Percentiles rank a stretch among this genome's conserved stretches.
These are phyloP conservation scores for Acronicta psi DNA, from an alignment of 2,888 invertebrate genomes.

Conservation along the genomic window DNA sequence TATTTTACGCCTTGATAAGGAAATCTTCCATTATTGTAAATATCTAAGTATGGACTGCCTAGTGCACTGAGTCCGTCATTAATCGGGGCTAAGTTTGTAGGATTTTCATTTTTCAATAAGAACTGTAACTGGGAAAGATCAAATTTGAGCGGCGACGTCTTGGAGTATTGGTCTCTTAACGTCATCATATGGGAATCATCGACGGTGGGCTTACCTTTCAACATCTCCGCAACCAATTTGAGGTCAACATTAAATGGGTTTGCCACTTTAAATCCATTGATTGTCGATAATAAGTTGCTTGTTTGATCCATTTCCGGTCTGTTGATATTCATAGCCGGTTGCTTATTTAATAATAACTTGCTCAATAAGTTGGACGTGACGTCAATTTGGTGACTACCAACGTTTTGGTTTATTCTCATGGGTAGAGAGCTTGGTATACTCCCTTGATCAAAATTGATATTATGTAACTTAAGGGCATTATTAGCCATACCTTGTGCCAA, in stretches of 20 bases:
- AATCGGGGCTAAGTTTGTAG: slow-evolving; percentile 62
- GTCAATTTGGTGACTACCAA: slow-evolving; percentile 82
- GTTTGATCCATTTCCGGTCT: slow-evolving; percentile 77
- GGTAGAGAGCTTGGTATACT: slow-evolving; percentile 76
- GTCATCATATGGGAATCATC: slow-evolving; percentile 76
- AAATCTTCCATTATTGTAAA: slow-evolving; percentile 73
- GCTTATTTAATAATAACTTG: slow-evolving; percentile 77
- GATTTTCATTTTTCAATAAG: slow-evolving; percentile 78
- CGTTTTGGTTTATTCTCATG: slow-evolving; percentile 81
- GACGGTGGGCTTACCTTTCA: slow-evolving; percentile 78
- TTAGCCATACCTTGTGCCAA: slow-evolving; percentile 72
- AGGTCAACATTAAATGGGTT: slow-evolving; percentile 87
- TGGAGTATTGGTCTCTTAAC: slow-evolving; percentile 74
- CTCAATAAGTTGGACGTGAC: slow-evolving; percentile 75
- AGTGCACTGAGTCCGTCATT: slow-evolving; percentile 70
- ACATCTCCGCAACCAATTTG: slow-evolving; percentile 83
- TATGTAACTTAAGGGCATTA: slow-evolving; percentile 71
- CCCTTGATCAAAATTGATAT: slow-evolving; percentile 75
- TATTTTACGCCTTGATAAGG: slow-evolving; percentile 84
- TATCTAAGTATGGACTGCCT: slow-evolving; percentile 76
- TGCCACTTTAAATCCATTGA: slow-evolving; percentile 86
- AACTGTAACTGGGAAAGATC: slow-evolving; percentile 80
- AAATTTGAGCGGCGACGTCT: slow-evolving; percentile 73
- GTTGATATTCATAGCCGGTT: slow-evolving; percentile 63
- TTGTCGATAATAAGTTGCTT: slow-evolving; percentile 74